Base-by-base conservation (phyloP, 1,140 invertebrate species). In the Himalopsyche phryganea region DNA sequence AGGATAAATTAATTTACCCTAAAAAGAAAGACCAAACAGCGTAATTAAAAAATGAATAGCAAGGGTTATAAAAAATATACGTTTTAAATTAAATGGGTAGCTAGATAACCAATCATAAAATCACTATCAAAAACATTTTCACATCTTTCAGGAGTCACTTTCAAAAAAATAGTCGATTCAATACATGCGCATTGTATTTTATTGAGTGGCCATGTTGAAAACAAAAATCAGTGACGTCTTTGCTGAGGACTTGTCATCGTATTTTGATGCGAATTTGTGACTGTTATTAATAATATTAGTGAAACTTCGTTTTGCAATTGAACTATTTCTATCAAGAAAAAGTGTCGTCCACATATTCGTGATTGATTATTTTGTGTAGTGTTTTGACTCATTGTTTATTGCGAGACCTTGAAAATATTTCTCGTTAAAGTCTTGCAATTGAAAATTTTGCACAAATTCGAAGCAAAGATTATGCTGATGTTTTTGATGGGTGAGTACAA, bases 391-490 rank as follows among this genome's bases (percentile, higher is more conserved):
- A 57, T 57, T 57, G 54, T 57, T 57, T 57, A 57, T 50, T 57
- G 40, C 54, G 54, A 50, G 54, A 57, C 54, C 54, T 57, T 57
- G 54, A 57, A 57, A 57, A 57, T 57, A 57, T 57, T 57, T 57
- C 44, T 46, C 32, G 17, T 36, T 9, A 28, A 28, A 28, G 23
- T 28, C 23, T 28, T 28, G 23, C 23, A 9, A 35, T 50, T 11
- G 18, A 50, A 50, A 44, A 40, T 42, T n/a, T 50, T 44, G 38
- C 46, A 18, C 40, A 50, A 57, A n/a, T 36, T 35, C 40, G 20
- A 17, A 13, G 23, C 17, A 50, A 33, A 57, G 15, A 50, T 50
- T 48, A 28, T 48, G 20, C 46, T 17, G 42, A 50, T 13, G 7
- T 13, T 17, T 50, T 18, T 50, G 7, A 50, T 50, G 38, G 54